Conservation (phyloP, 2,113 vertebrate genomes). For the Columba janthina region DNA sequence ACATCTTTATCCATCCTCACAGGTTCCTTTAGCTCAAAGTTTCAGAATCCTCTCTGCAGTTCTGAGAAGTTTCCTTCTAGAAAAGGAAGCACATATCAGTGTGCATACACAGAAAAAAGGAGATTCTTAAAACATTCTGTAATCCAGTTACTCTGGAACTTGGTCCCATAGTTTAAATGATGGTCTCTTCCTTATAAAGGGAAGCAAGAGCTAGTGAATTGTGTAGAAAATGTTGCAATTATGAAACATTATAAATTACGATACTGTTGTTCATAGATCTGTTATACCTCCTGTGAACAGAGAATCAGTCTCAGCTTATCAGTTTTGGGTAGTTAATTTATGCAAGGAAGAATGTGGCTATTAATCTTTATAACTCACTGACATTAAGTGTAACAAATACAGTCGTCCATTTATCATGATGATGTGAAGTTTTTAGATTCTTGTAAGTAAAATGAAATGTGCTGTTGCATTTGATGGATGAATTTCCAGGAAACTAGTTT, state of each 20-base stretch:
- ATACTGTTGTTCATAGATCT: neutral
- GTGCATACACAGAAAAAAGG: neutral
- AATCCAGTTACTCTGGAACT: neutral
- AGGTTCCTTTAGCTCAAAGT: neutral
- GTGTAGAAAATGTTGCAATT: neutral
- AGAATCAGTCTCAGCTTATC: neutral
- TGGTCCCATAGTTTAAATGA: neutral
- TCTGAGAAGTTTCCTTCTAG: neutral
- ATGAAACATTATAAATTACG: neutral
- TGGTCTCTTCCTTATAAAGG: neutral
- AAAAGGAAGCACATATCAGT: neutral
- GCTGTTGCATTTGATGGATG: neutral
- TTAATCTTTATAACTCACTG: slow-evolving; percentile 24
- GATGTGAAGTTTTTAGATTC: neutral
- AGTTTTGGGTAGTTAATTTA: slow-evolving; percentile 9
- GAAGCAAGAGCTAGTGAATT: neutral
- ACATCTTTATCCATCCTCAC: neutral
- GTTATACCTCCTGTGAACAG: neutral
- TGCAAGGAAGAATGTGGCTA: neutral
- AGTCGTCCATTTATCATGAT: neutral
- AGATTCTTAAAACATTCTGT: neutral
- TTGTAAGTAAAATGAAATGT: neutral
- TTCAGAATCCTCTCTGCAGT: neutral
- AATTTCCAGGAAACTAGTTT: neutral
- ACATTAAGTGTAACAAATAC: neutral